Evolutionary conservation across 2,113 vertebrate species (phyloP).

Genomic region (Seriola rivoliana): DNA sequence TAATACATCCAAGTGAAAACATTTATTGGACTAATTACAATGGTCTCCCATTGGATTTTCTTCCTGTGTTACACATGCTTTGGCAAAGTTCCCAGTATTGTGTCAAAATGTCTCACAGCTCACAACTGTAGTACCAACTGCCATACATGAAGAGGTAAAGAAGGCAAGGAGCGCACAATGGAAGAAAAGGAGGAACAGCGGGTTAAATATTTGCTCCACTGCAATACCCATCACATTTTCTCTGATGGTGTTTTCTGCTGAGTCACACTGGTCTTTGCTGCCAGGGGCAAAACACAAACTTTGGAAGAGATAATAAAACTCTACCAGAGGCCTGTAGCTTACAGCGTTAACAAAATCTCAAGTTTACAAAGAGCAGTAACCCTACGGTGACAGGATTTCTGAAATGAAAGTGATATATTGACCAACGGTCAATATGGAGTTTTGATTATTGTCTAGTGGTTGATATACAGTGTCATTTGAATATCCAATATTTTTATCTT

Average conservation of each 20-base stretch:
- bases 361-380: background rate
- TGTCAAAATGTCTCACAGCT: constrained; percentile 72
- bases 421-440: no score
- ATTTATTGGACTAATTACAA: constrained; percentile 87
- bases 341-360: background rate
- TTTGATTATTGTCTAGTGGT: no score
- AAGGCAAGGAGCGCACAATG: background rate
- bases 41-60: constrained; percentile 78
- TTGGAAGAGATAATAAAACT: background rate
- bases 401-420: no score
- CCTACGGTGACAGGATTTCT: no score
- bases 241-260: background rate
- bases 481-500: no score
- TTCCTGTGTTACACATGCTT: constrained; percentile 84
- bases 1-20: constrained; percentile 83
- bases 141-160: constrained; percentile 23
- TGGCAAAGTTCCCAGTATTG: constrained; percentile 81
- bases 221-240: background rate
- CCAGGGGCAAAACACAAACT: background rate
- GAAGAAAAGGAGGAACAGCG: background rate
- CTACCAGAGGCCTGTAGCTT: background rate
- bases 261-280: background rate
- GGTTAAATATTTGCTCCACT: background rate
- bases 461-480: no score
- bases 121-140: constrained; percentile 33